Percentiles rank a stretch among this genome's conserved stretches.
These are phyloP conservation scores for Aphodius sticticus DNA, from an alignment of 2,888 invertebrate species.

Conservation along the genomic window DNA sequence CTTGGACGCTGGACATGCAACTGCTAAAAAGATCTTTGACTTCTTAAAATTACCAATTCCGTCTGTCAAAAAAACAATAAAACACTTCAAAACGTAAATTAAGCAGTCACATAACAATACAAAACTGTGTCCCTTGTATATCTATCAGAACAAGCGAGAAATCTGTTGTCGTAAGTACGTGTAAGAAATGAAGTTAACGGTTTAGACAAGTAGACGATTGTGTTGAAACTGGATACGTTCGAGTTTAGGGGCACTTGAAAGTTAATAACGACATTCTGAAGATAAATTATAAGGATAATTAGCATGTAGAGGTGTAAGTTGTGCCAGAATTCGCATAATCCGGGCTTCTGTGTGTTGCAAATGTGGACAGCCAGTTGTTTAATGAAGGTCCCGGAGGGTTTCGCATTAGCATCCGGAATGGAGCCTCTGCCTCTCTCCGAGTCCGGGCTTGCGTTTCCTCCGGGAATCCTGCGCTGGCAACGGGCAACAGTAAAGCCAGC, in stretches of 20 bases:
- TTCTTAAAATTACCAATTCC: too few species aligned
- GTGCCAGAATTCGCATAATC: conserved; percentile 48
- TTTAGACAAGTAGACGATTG: conserved; percentile 10
- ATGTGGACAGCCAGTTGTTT: conserved; percentile 58
- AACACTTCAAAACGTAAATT: too few species aligned
- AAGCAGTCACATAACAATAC: too few species aligned
- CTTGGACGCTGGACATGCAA: too few species aligned
- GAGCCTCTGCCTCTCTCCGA: conserved; percentile 37
- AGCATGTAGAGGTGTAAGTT: conserved; percentile 48
- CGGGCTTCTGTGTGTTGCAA: conserved; percentile 49
- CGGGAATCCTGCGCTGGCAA: conserved; percentile 49
- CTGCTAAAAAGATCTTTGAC: too few species aligned
- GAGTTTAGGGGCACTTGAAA: conserved; percentile 31
- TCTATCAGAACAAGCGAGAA: background rate
- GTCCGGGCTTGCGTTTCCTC: conserved; percentile 46
- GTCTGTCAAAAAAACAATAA: too few species aligned
- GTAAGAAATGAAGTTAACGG: conserved; percentile 11
- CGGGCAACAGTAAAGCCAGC: conserved; percentile 43
- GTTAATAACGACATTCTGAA: conserved; percentile 34
- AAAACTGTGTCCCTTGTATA: too few species aligned
- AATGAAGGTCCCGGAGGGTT: conserved; percentile 56
- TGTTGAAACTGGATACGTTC: conserved; percentile 18
- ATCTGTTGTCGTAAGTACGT: conserved; percentile 11
- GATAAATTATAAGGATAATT: conserved; percentile 47
- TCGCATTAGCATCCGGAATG: conserved; percentile 56